Base-by-base conservation (phyloP, 2,797 vertebrate genomes). In the Echeneis naucrates region DNA sequence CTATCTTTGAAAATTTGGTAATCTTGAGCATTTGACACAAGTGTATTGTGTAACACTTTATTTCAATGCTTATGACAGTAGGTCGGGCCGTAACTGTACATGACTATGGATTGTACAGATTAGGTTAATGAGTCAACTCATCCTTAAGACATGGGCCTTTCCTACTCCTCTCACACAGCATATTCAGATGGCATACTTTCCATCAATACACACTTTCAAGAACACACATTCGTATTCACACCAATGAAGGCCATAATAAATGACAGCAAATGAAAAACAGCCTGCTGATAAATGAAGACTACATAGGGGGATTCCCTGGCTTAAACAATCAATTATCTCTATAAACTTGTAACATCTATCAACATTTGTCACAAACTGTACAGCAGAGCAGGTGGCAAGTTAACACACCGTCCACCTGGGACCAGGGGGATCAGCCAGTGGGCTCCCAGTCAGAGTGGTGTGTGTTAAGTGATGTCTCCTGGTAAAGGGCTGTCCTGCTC, bases 311-410 rank as follows among this genome's bases (percentile, higher is more conserved):
- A 87, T 81, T 87, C 76, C 67, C 75, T 83, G 63, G 64, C 72
- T 72, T 89, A 81, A 89, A 92, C 84, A 91, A 91, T 92, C 85
- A 92, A 92, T 93, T 93, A 92, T 90, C 85, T 91, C 64, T 65
- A 70, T 79, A 89, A 91, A 92, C 78, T 75, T 87, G 79, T 75
- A 88, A 80, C 89, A 92, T 94, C 90, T 75, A 93, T 94, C 93
- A 92, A 84, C 77, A 90, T 93, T 93, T 93, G 89, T 93, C 89
- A 89, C 79, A 81, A 87, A 79, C 67, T 81, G 72, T 77, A 62
- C 77, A 83, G 75, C 68, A 45, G 86, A 90, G 85, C 90, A 92
- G 90, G 90, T 91, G 91, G 88, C 77, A 58, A 76, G 83, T 85
- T 88, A 88, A 85, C 76, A 65, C 66, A n/a, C 5, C 11, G 19